phyloP scores from a whole-genome alignment of 2,888 invertebrate species.

The Margaritifera margaritifera region DNA sequence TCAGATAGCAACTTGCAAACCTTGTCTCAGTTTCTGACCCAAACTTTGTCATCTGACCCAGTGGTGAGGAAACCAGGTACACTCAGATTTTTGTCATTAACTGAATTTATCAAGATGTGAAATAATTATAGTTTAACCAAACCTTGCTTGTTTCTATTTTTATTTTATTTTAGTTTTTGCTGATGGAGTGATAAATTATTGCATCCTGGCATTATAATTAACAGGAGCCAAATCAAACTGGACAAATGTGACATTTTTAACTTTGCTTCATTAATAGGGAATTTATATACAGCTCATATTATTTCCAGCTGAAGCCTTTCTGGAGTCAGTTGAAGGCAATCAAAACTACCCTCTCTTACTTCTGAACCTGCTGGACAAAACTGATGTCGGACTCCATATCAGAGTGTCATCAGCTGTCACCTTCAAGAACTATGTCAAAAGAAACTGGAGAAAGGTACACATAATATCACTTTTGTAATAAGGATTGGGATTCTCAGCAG shows the following conservation, averaged over 20 bases:
- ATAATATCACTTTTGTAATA: not conserved
- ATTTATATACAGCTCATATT: constrained; percentile 14
- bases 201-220: not conserved
- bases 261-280: not conserved
- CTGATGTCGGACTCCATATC: constrained; percentile 82
- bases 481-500: not conserved
- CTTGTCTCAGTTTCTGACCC: constrained; percentile 87
- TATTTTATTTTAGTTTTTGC: not conserved
- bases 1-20: constrained; percentile 87
- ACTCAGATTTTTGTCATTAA: not conserved
- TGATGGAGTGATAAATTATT: not conserved
- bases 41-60: constrained; percentile 89
- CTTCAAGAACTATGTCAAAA: constrained; percentile 96
- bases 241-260: not conserved
- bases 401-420: constrained; percentile 92
- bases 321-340: constrained; percentile 91
- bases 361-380: constrained; percentile 87
- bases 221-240: not conserved
- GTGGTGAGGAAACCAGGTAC: constrained; percentile 86
- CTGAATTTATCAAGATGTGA: not conserved
- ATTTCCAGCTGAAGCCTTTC: constrained; percentile 88
- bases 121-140: not conserved
- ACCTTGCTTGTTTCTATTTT: not conserved
- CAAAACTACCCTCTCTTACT: constrained; percentile 91
- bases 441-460: constrained; percentile 84